Evolutionary conservation across 2,113 vertebrate species (phyloP), one percentile per base, ranked within the genome.

Genomic region (Microcebus griseorufus): DNA sequence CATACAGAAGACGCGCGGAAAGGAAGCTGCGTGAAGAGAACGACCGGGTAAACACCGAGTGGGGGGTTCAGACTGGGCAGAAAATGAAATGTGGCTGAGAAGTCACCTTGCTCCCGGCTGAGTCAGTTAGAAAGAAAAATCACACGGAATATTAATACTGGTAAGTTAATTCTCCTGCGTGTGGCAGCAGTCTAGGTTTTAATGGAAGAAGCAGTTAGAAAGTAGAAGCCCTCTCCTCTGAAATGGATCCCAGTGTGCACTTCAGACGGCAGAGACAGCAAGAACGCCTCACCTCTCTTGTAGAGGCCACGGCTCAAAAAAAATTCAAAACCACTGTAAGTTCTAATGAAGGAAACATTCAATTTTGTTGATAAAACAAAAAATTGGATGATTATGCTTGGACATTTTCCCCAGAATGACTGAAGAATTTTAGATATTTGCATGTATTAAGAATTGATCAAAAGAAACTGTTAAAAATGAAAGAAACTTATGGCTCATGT

Each of bases 21-120:
- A 87, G n/a, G 76, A 12, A 55, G 32, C 58, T 60, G 42, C 42
- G 20, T 17, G 34, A 87, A 81, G 65, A 76, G 69, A 70, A 76
- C 34, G 42, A 48, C 11, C 6, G 25, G 67, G 48, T 53, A 69
- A 60, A 82, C 64, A 55, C 70, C 81, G 37, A 39, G 42, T 73
- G 75, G 86, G 81, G 5, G 60, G 72, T 72, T 94, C 83, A 27
- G 83, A 34, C 34, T 12, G 12, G 27, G 67, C 39, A 88, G 89
- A 96, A 91, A 94, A 11, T 48, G 48, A 51, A 48, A 45, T 60
- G n/a, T 88, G 65, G 51, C 45, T 87, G 62, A 96, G 88, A 88
- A 84, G 70, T 60, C 64, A 76, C 83, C 73, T 45, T 53, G 60
- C 34, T 87, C 17, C 51, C 34, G 32, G 20, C 0, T 92, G 88